Conservation (phyloP, 2,113 vertebrate genomes). For the Urocynchramus pylzowi region DNA sequence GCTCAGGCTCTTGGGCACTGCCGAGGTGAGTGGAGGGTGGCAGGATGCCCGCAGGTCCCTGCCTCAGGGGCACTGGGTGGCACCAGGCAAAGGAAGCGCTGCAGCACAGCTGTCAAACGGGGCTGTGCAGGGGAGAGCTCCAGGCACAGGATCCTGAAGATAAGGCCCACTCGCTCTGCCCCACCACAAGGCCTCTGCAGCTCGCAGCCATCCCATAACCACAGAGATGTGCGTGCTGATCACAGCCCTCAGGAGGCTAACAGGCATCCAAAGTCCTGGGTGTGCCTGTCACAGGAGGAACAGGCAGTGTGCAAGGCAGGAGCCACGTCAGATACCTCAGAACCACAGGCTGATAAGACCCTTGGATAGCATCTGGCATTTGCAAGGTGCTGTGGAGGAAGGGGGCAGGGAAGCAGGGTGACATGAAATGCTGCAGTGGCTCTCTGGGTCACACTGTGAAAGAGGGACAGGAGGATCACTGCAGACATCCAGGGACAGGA, state of each 20-base stretch:
- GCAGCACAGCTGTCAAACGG: background rate
- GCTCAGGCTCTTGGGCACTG: rapidly evolving
- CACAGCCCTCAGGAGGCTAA: background rate
- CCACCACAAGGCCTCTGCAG: background rate
- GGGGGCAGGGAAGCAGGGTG: background rate
- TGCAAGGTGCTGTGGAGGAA: background rate
- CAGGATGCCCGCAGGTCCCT: background rate
- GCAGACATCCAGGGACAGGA: background rate
- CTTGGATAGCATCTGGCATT: background rate
- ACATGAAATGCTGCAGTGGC: background rate
- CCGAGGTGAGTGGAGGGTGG: too few relatives aligned
- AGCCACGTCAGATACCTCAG: background rate
- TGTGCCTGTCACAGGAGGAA: background rate
- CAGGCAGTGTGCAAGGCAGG: background rate
- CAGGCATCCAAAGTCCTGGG: background rate
- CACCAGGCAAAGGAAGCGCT: background rate
- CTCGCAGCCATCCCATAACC: background rate
- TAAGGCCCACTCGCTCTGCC: background rate
- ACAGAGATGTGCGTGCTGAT: background rate
- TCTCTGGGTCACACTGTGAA: rapidly evolving
- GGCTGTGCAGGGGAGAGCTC: background rate
- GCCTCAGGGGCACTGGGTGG: background rate
- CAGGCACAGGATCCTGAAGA: background rate
- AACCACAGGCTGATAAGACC: background rate
- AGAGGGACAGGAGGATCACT: background rate